phyloP scores from a whole-genome alignment of 2,888 invertebrate species.

The Elmis aenea region DNA sequence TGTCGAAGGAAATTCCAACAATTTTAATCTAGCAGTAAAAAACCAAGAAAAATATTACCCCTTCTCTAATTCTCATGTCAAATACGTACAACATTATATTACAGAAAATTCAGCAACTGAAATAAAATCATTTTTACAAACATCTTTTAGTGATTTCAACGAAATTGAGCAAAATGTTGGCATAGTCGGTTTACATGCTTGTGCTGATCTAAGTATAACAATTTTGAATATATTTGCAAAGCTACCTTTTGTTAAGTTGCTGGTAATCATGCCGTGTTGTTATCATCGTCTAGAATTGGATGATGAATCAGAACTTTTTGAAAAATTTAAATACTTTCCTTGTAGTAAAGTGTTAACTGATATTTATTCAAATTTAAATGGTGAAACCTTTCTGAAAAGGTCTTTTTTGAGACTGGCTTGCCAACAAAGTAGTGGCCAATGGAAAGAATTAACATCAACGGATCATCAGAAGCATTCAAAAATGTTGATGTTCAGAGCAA shows the following conservation, averaged over 20 bases:
- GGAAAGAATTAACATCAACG: constrained; percentile 47
- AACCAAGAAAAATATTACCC: constrained; percentile 55
- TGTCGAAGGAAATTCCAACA: constrained; percentile 57
- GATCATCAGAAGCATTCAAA: constrained; percentile 52
- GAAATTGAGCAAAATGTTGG: constrained; percentile 35
- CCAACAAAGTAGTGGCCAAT: constrained; percentile 58
- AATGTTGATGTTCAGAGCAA: constrained; percentile 56
- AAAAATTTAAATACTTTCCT: constrained; percentile 62
- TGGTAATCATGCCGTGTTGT: constrained; percentile 73
- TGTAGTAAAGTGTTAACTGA: constrained; percentile 51
- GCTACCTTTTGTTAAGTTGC: constrained; percentile 51
- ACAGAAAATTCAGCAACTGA: constrained; percentile 49
- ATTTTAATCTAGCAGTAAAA: constrained; percentile 54
- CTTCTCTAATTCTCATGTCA: constrained; percentile 51
- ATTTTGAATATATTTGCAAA: constrained; percentile 61
- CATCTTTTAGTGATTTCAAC: constrained; percentile 21
- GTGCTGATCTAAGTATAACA: constrained; percentile 68
- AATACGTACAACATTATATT: constrained; percentile 56
- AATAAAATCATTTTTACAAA: constrained; percentile 34
- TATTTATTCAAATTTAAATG: constrained; percentile 41
- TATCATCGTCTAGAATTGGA: constrained; percentile 63
- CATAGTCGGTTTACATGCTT: constrained; percentile 68
- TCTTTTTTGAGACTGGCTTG: constrained; percentile 70
- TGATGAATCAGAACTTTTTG: constrained; percentile 19
- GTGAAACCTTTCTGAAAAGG: constrained; percentile 50